Evolutionary conservation across 2,888 invertebrate species (phyloP).

Genomic region (Eilema sororculum): DNA sequence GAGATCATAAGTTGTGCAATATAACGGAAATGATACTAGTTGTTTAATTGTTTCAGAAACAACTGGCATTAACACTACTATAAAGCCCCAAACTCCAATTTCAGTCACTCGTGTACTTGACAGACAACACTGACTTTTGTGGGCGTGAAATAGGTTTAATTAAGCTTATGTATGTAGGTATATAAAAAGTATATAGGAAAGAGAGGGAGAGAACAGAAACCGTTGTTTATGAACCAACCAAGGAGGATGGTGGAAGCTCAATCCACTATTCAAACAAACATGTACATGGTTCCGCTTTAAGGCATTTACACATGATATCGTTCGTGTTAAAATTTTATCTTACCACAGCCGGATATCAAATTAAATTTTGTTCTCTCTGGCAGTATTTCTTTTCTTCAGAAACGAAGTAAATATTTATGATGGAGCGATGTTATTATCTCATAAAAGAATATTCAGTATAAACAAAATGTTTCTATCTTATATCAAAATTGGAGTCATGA

Average conservation of each 20-base stretch:
- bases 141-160: constrained; percentile 25
- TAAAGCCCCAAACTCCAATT: constrained; percentile 33
- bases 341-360: constrained; percentile 41
- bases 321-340: constrained; percentile 37
- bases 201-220: constrained; percentile 43
- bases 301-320: constrained; percentile 54
- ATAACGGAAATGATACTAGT: constrained; percentile 42
- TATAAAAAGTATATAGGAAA: background rate
- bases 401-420: background rate
- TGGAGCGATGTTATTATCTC: background rate
- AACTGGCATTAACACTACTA: constrained; percentile 33
- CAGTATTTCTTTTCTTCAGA: constrained; percentile 4
- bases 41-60: constrained; percentile 46
- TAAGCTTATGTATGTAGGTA: constrained; percentile 23
- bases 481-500: background rate
- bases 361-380: constrained; percentile 36
- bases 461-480: background rate
- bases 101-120: constrained; percentile 35
- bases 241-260: constrained; percentile 68
- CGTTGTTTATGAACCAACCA: constrained; percentile 69
- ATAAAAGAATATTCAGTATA: background rate
- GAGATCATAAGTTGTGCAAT: constrained; percentile 46
- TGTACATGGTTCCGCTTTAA: constrained; percentile 60
- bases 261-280: constrained; percentile 75
- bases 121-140: constrained; percentile 36